Base-by-base conservation (phyloP, 2,113 vertebrate species). In the Hypocryptadius cinnamomeus region DNA sequence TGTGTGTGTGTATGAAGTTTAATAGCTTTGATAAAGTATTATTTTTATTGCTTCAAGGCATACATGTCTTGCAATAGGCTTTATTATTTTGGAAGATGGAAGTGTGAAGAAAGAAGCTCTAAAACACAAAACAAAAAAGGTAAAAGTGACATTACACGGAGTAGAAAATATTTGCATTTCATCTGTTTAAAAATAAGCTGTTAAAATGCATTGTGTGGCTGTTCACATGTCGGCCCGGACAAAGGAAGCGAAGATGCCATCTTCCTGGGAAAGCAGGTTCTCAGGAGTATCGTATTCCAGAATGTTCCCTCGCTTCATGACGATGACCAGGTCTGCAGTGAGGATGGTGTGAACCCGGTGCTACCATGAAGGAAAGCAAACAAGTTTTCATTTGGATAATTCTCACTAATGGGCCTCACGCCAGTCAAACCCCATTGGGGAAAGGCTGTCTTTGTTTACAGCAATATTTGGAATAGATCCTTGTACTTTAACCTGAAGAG, bases 311-410 rank as follows among this genome's bases (percentile, higher is more conserved):
- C 99, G 90, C 96, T 98, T 99, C 99, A 99, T 99, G 96, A 99
- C 99, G 3, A 99, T 99, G 82, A 99, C 99, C 93, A 99, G 95
- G 89, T 99, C 99, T 25, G 99, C 99, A 0, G 98, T 99, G 60
- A 99, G 98, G 96, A 99, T 99, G 93, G 99, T 99, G 97, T 99
- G 99, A 85, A 99, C 99, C 3, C 99, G 99, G 92, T 99, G 99
- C 99, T 99, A 98, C 30, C 70, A 2, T 13, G 15, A 61, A 60
- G 66, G 81, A 89, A 85, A 94, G 69, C 15, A 91, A 14, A 87
- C 16, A 83, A 14, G 18, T 66, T 28, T 18, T 69, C 63, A 42
- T 76, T 45, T 45, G 28, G 25, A 4, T 40, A 33, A 44, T 47
- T 76, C 40, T 79, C 50, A 61, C 56, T 54, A 73, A 53, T 6